Base-by-base conservation (phyloP, 2,797 vertebrate species). In the Hydrocynus forskahlii region DNA sequence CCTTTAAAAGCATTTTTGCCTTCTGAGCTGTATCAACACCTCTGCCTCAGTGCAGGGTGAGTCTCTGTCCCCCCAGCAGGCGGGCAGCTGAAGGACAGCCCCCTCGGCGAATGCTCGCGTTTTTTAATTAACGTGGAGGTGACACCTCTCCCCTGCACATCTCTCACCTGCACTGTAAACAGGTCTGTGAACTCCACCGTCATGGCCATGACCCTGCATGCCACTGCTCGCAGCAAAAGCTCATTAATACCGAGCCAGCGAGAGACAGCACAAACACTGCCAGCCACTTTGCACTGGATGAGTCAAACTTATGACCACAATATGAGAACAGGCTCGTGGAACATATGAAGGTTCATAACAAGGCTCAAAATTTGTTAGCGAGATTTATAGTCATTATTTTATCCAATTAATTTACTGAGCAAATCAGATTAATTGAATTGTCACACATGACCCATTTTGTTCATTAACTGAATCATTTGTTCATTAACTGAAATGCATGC, bases 151-250 rank as follows among this genome's bases (percentile, higher is more conserved):
- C 84, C 76, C 86, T 87, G 89, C 67, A 88, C 82, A 92, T 92
- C 93, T 93, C 90, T 95, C 89, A 94, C 91, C 92, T 93, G 87
- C 68, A 40, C 85, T 81, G 92, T 92, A 93, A 93, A 94, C 91
- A 93, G 92, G 80, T 78, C 83, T 14, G 85, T 92, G 90, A 94
- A 93, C 91, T 92, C 92, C 89, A 93, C 92, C 92, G 90, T 74
- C 4, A 83, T 62, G 57, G 74, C 59, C 82, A 69, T 86, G 63
- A 86, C 93, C 92, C 91, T 84, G 92, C 92, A 89, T 93, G 92
- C 88, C 82, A 87, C 93, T 94, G 91, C 94, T 95, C 95, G 94
- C 95, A 94, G 92, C 91, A 92, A 86, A 86, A 88, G 87, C 89
- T 91, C 91, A 90, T 92, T 92, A 90, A 88, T 87, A 90, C 90